Base-by-base conservation (phyloP, 2,113 vertebrate genomes). In the Pantherophis guttatus region DNA sequence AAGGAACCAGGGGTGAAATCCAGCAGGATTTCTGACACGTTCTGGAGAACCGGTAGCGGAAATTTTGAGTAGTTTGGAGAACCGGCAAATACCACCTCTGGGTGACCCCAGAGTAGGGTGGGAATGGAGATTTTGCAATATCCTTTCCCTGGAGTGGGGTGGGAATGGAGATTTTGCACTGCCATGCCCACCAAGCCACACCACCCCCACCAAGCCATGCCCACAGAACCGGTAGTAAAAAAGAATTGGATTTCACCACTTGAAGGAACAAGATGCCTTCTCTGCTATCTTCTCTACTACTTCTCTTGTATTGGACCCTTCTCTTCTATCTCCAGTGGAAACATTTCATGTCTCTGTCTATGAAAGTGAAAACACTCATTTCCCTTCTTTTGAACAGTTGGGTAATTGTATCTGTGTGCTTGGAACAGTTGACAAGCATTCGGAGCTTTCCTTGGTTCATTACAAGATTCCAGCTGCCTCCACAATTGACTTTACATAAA, bases 401-500 rank as follows among this genome's bases (percentile, higher is more conserved):
- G 70, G 54, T 39, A 58, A 90, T 86, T 86, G 54, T 53, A 48
- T 85, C 26, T 9, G 12, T 86, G 26, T 24, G 21, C 44, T 29
- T 52, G 44, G 23, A 59, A 75, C 54, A 48, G 23, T 59, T 55
- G 13, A 50, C 19, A 33, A 24, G 44, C 33, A 50, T 44, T 13
- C 26, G 21, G 55, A 33, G 52, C 24, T 11, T 44, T 55, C 88
- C 19, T 39, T 50, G 55, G 33, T 93, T 93, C 44, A 19, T 24
- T 13, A 39, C 19, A 24, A 88, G 23, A 48, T 52, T 39, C 54
- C 92, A 93, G 88, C 44, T 90, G 92, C 88, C 88, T 86, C 88
- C 12, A 62, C 92, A 90, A 93, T 93, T 92, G 52, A 89, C 92
- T 92, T 85, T 58, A n/a, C 88, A 44, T 81, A 89, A 93, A 93